phyloP scores from a whole-genome alignment of 2,797 vertebrate genomes.

The Myioborus melanocephalus region DNA sequence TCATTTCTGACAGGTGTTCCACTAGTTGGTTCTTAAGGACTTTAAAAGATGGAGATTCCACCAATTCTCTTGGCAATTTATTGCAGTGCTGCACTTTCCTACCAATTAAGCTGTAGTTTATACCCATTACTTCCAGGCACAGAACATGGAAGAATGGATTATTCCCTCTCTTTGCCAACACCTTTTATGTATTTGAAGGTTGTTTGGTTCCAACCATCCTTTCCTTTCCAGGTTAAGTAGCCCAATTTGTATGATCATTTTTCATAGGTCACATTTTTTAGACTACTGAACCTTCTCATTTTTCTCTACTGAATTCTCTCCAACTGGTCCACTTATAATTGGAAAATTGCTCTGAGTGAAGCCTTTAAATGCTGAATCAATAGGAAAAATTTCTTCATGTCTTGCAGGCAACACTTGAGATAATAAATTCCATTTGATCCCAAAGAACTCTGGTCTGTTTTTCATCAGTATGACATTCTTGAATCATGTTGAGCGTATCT shows the following conservation, averaged over 20 bases:
- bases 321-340: constrained; percentile 2
- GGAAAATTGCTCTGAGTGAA: constrained; percentile 25
- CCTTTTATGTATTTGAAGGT: background rate
- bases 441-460: background rate
- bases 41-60: constrained; percentile 12
- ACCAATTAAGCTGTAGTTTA: background rate
- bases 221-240: constrained; percentile 22
- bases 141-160: background rate
- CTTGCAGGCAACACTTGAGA: background rate
- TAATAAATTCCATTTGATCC: background rate
- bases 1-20: constrained; percentile 40
- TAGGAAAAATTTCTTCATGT: constrained; percentile 16
- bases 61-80: background rate
- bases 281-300: background rate
- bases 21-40: background rate
- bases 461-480: background rate
- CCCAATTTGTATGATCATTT: background rate
- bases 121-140: background rate
- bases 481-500: background rate
- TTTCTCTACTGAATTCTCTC: constrained; percentile 22
- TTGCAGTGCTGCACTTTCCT: background rate
- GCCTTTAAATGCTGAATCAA: constrained; percentile 35
- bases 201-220: background rate
- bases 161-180: background rate
- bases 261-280: constrained; percentile 6